These are phyloP conservation scores for Bursaphelenchus mucronatus DNA, from an alignment of 1,140 invertebrate species.

Conservation along the genomic window DNA sequence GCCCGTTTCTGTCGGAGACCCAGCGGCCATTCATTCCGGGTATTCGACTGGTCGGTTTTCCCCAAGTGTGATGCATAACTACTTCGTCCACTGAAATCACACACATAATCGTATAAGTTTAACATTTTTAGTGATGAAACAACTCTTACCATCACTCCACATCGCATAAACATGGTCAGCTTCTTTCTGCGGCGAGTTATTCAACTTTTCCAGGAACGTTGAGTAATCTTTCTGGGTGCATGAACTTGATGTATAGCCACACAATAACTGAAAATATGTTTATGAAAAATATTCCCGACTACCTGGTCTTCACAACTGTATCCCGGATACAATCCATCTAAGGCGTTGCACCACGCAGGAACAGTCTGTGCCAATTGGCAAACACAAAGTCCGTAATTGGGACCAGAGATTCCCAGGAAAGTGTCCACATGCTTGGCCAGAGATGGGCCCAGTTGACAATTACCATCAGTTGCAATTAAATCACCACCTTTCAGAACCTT, in stretches of 20 bases:
- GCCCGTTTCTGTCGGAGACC: constrained; percentile 58
- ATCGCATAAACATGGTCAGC: constrained; percentile 59
- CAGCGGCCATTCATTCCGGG: constrained; percentile 44
- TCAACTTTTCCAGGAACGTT: constrained; percentile 57
- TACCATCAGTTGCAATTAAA: constrained; percentile 59
- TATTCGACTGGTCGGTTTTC: constrained; percentile 52
- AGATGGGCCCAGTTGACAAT: constrained; percentile 55
- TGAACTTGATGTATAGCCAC: constrained; percentile 53
- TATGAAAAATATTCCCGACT: constrained; percentile 5
- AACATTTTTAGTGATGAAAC: constrained; percentile 1
- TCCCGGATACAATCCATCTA: constrained; percentile 59
- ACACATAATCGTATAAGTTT: constrained; percentile 23
- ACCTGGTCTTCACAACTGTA: constrained; percentile 60
- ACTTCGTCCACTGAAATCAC: constrained; percentile 57
- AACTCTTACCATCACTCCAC: constrained; percentile 51
- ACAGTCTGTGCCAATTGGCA: constrained; percentile 59
- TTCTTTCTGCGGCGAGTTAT: constrained; percentile 51
- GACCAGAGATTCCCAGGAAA: constrained; percentile 57
- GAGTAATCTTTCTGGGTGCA: constrained; percentile 58
- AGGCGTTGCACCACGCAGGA: constrained; percentile 60
- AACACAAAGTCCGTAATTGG: constrained; percentile 58
- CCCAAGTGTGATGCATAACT: constrained; percentile 53
- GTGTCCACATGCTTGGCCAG: constrained; percentile 50
- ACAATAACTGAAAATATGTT: constrained; percentile 47
- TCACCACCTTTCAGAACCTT: constrained; percentile 59